A percentile compares a stretch with the other conserved stretches of the same genome.
Evolutionary conservation across 2,113 vertebrate species (phyloP).

Genomic region (Hydropotes inermis): DNA sequence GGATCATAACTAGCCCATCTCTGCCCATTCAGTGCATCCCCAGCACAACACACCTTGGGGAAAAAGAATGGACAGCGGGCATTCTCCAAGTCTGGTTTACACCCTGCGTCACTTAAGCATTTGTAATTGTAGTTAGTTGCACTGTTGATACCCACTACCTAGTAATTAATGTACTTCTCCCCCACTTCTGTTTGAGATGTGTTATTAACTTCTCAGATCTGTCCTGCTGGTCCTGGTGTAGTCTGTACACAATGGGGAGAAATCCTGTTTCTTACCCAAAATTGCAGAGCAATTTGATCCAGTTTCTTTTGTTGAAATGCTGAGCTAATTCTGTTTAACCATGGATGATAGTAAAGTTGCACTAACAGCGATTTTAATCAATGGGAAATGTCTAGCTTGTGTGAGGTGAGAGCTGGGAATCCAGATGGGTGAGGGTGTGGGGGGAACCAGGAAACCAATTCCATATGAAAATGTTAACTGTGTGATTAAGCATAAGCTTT

Average conservation of each 20-base stretch:
- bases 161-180: not conserved
- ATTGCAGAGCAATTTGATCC: slow-evolving; percentile 67
- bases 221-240: slow-evolving; percentile 55
- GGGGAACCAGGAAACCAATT: slow-evolving; percentile 65
- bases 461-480: slow-evolving; percentile 58
- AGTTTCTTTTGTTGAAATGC: slow-evolving; percentile 75
- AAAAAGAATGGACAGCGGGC: not conserved
- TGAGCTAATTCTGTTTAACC: slow-evolving; percentile 79
- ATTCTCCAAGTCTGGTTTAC: not conserved
- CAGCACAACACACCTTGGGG: not conserved
- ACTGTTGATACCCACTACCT: not conserved
- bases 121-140: not conserved
- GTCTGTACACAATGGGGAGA: slow-evolving; percentile 58
- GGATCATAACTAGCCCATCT: not conserved
- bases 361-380: slow-evolving; percentile 69
- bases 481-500: slow-evolving; percentile 74
- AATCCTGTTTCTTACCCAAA: slow-evolving; percentile 54
- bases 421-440: slow-evolving; percentile 51
- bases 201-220: slow-evolving; percentile 59
- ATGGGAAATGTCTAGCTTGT: slow-evolving; percentile 71
- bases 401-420: slow-evolving; percentile 60
- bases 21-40: not conserved
- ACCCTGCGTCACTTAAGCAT: not conserved
- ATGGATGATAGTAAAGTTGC: slow-evolving; percentile 69
- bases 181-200: not conserved